A percentile compares a stretch with the other conserved stretches of the same genome.
These are phyloP conservation scores for Girardinichthys multiradiatus DNA, from an alignment of 2,113 vertebrate species.

Conservation along the genomic window DNA sequence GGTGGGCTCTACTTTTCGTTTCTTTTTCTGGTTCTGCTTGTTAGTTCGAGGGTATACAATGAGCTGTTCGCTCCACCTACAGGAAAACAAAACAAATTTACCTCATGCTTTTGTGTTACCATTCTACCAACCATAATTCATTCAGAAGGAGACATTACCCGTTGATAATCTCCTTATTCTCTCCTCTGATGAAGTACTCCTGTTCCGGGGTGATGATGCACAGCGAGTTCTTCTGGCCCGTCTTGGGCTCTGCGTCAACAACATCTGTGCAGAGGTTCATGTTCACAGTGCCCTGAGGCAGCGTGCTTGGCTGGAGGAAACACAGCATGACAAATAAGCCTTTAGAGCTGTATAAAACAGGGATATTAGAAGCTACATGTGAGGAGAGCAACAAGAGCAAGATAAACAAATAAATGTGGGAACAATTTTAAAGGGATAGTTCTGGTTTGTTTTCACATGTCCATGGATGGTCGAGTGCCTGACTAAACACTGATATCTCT, in stretches of 20 bases:
- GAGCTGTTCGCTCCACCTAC: slow-evolving; percentile 84
- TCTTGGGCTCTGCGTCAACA: slow-evolving; percentile 83
- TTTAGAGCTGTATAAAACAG: not conserved
- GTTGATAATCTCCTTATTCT: slow-evolving; percentile 85
- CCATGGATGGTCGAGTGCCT: not conserved
- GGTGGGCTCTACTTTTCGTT: slow-evolving; percentile 83
- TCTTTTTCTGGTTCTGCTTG: slow-evolving; percentile 88
- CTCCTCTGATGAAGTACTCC: slow-evolving; percentile 85
- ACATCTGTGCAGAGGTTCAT: slow-evolving; percentile 85
- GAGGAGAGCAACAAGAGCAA: not conserved
- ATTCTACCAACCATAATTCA: not conserved
- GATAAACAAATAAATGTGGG: not conserved
- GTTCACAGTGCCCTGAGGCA: slow-evolving; percentile 86
- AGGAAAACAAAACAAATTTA: not conserved
- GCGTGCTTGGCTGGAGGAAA: slow-evolving; percentile 79
- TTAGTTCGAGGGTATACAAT: slow-evolving; percentile 83
- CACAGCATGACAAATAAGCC: slow-evolving; percentile 12
- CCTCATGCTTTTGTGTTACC: not conserved
- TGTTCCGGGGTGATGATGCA: slow-evolving; percentile 84
- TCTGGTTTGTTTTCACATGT: slow-evolving; percentile 16
- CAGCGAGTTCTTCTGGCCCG: slow-evolving; percentile 84
- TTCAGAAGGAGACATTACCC: slow-evolving; percentile 66
- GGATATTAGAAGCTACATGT: not conserved
- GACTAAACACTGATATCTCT: slow-evolving; percentile 41
- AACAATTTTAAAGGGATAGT: not conserved